Base-by-base conservation (phyloP, 1,140 invertebrate species). In the Drosophila nebulosa region DNA sequence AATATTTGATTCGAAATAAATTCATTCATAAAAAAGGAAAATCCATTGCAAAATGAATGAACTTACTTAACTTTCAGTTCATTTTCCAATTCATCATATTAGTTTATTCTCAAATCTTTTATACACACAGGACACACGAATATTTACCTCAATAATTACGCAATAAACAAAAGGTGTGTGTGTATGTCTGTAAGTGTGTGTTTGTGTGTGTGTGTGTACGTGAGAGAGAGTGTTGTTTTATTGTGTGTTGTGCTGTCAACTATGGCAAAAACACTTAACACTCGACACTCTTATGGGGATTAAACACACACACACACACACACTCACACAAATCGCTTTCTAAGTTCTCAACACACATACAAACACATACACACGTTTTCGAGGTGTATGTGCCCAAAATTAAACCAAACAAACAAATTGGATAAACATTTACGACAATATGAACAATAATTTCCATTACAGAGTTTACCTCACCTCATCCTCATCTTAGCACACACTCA, bases 391-490 rank as follows among this genome's bases (percentile, higher is more conserved):
- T 42, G 39, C 39, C 39, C 69, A 74, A 72, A 74, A 85, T 63
- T 72, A 78, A 86, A 64, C 78, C 55, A 72, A 67, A 66, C 85
- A 71, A 85, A 85, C 81, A 81, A 85, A 85, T 81, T 85, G 83
- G 79, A 76, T 74, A 85, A 85, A 85, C 80, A 85, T 88, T 16
- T 83, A 88, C 78, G 68, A 88, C 81, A 85, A 85, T 81, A 73
- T 78, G 81, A 85, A 83, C 83, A 85, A 88, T 85, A 85, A 85
- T 84, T 84, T 78, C 79, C 81, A 80, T 80, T 85, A 76, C 67
- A 76, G 68, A 73, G 85, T 78, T 83, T 75, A 62, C n/a, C 51
- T 53, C 24, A 53, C 52, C 4, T 26, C 18, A 16, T 18, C 35
- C n/a, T 35, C n/a, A 12, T 32, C 21, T 60, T 16, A 24, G 7